Conservation (phyloP, 1,140 invertebrate species). For the Holcopasites calliopsidis region DNA sequence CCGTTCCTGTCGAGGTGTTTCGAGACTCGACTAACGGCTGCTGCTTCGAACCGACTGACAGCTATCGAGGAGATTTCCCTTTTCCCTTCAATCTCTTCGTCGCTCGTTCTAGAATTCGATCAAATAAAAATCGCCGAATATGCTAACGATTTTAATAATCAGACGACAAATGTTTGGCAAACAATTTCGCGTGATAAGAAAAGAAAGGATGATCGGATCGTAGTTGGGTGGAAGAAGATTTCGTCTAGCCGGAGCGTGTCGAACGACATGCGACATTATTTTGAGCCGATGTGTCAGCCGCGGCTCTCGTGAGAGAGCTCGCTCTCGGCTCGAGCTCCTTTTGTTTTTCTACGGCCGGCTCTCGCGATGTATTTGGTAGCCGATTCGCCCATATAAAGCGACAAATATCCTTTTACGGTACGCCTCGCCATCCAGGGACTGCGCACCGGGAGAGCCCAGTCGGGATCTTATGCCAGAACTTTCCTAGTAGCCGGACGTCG, state of each 20-base stretch:
- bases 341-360: conserved; percentile 71
- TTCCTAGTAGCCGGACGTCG: conserved; percentile 67
- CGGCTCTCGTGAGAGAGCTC: conserved; percentile 8
- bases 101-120: not conserved
- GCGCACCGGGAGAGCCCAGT: conserved; percentile 57
- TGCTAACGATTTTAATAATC: too few relatives aligned
- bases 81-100: not conserved
- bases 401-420: conserved; percentile 74
- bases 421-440: conserved; percentile 68
- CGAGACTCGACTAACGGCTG: not conserved
- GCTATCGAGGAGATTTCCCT: conserved; percentile 14
- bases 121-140: too few relatives aligned
- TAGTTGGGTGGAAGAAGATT: not conserved
- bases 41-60: not conserved
- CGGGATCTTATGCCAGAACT: conserved; percentile 67
- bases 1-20: conserved; percentile 44
- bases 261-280: conserved; percentile 61
- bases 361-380: conserved; percentile 74
- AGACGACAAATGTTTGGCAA: too few relatives aligned
- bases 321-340: conserved; percentile 60
- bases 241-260: conserved; percentile 17
- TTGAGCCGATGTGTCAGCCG: conserved; percentile 58
- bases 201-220: too few relatives aligned
- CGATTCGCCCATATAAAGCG: conserved; percentile 73
- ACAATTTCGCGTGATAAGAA: too few relatives aligned